Base-by-base conservation (phyloP, 2,888 invertebrate species). In the Corbicula japonica region DNA sequence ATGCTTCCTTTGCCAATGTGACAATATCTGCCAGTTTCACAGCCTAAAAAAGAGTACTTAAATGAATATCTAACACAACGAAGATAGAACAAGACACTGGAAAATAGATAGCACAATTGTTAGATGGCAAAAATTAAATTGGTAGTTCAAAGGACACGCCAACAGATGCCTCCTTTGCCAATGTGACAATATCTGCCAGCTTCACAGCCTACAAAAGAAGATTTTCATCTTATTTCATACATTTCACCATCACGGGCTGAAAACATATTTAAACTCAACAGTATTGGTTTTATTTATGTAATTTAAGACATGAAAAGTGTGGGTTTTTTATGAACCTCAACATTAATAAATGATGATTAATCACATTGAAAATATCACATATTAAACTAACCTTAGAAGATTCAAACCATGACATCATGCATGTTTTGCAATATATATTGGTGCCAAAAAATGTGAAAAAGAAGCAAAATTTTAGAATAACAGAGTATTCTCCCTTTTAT, bases 61-160 rank as follows among this genome's bases (percentile, higher is more conserved):
- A n/a, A n/a, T n/a, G n/a, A n/a, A n/a, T n/a, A n/a, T n/a, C n/a
- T n/a, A n/a, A n/a, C n/a, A n/a, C n/a, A n/a, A n/a, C n/a, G n/a
- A n/a, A n/a, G n/a, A n/a, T n/a, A n/a, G n/a, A n/a, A n/a, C n/a
- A n/a, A n/a, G n/a, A n/a, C n/a, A n/a, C n/a, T n/a, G n/a, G n/a
- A n/a, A n/a, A n/a, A n/a, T n/a, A n/a, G n/a, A n/a, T n/a, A n/a
- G n/a, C n/a, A n/a, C n/a, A n/a, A n/a, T n/a, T n/a, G n/a, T n/a
- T n/a, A n/a, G n/a, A n/a, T n/a, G n/a, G n/a, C n/a, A n/a, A n/a
- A n/a, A n/a, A n/a, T n/a, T 72, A 85, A 80, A 76, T 44, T 73
- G 97, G 97, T 88, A 97, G 95, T 92, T 97, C 96, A 94, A 97
- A 97, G 92, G 96, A 96, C 87, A 97, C 97, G 94, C 96, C 96